Evolutionary conservation across 2,888 invertebrate species (phyloP), one percentile per base, ranked within the genome.

Genomic region (Anodontia alba): DNA sequence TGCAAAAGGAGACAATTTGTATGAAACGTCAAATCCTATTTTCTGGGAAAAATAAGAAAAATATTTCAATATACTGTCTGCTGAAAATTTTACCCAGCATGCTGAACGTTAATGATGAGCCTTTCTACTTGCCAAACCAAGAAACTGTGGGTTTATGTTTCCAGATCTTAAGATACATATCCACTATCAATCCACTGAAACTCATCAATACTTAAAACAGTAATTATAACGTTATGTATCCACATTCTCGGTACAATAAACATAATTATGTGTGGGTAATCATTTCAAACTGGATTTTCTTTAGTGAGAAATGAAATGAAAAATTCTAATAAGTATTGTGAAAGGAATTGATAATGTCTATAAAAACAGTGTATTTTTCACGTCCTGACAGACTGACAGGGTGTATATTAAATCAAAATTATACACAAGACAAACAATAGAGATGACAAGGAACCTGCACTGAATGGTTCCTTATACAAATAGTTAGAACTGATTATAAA

Each of bases 201-300:
- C 38, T 12, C 38, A 38, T 38, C 38, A 8, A 38, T 8, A 8
- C 7, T 54, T 26, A 26, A 26, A 26, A 26, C 5, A 12, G 5
- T 54, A 54, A 54, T 33, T 62, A 62, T 33, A 62, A 33, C 2
- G 62, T 33, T 17, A 62, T 7, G 12, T 33, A 20, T 5, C 62
- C 57, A 23, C 29, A 23, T 57, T 57, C 10, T 5, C 10, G 62
- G 33, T 29, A 33, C 33, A 62, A 26, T 12, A 17, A 62, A 33
- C 62, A 62, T 62, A 33, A 62, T 62, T 62, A 33, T 20, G 10
- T 26, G 33, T 15, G 33, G 62, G 62, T 62, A 62, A 33, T 62
- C 62, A 62, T 62, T 33, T 62, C 33, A 33, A 33, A 62, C 62
- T 33, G 33, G 17, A 62, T 33, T 29, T 33, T 20, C 62, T 62